Percentiles rank a stretch among this genome's conserved stretches.
Evolutionary conservation across 1,140 invertebrate species (phyloP).

Genomic region (Ganaspis sp.): DNA sequence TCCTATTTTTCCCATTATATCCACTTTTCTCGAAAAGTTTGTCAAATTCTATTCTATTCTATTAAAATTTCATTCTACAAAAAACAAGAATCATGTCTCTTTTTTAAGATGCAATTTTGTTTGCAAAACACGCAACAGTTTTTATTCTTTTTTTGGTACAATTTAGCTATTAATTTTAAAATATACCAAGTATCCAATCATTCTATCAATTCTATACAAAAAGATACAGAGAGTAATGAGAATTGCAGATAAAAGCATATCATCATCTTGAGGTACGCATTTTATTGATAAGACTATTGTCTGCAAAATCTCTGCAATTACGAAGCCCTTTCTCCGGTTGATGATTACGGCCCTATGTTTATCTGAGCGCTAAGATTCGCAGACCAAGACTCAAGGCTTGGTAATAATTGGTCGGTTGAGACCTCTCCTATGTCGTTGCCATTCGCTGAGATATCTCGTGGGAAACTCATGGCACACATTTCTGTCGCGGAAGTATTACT

Average conservation of each 20-base stretch:
- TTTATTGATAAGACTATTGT: constrained; percentile 2
- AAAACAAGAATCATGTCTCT: no score
- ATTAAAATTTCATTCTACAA: no score
- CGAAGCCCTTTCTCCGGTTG: not conserved
- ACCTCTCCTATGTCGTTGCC: constrained; percentile 55
- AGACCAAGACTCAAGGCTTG: not conserved
- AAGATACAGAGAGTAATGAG: not conserved
- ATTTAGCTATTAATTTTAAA: no score
- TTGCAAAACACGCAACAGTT: no score
- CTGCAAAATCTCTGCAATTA: not conserved
- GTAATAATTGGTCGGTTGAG: constrained; percentile 57
- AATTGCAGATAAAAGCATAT: not conserved
- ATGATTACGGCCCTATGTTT: constrained; percentile 15
- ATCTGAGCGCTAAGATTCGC: not conserved
- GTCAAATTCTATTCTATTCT: no score
- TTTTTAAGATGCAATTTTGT: no score
- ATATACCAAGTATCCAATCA: no score
- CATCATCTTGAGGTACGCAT: constrained; percentile 1
- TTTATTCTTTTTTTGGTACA: no score
- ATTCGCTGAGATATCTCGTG: constrained; percentile 59
- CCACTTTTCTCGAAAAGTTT: not conserved
- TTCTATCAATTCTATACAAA: not conserved
- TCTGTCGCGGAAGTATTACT: constrained; percentile 51
- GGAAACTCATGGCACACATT: constrained; percentile 69
- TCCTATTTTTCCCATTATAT: not conserved